A percentile compares a stretch with the other conserved stretches of the same genome.
phyloP scores from a whole-genome alignment of 2,113 vertebrate genomes.

The Neomonachus schauinslandi region DNA sequence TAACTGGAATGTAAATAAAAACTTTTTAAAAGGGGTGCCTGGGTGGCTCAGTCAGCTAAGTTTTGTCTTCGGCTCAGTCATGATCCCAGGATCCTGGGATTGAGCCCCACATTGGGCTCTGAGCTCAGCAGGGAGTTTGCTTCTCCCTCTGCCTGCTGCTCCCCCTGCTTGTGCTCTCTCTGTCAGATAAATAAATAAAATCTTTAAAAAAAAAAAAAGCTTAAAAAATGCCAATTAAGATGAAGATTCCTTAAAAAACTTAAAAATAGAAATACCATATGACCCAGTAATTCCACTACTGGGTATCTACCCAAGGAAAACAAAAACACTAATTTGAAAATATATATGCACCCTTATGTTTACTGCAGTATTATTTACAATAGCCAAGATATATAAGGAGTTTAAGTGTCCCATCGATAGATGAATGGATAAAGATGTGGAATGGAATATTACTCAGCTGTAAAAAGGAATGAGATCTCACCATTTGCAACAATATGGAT shows the following conservation, averaged over 20 bases:
- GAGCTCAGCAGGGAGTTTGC: neutral
- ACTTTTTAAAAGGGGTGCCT: neutral
- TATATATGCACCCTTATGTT: neutral
- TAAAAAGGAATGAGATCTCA: neutral
- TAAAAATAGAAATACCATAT: neutral
- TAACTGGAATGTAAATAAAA: neutral
- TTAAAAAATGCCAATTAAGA: neutral
- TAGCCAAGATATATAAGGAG: neutral
- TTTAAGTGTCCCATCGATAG: neutral
- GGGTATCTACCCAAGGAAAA: neutral
- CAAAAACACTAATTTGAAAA: neutral
- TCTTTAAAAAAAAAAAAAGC: neutral
- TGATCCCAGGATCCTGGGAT: neutral
- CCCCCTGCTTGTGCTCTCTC: neutral
- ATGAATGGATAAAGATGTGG: neutral
- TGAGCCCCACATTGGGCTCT: neutral
- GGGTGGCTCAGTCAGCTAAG: neutral
- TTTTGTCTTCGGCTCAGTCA: neutral
- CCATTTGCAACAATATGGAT: neutral
- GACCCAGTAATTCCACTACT: neutral
- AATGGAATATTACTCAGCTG: neutral
- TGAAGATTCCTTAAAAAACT: neutral
- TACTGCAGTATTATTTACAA: neutral
- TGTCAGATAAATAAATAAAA: neutral
- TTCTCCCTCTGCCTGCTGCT: neutral